These are phyloP conservation scores for Peromyscus maniculatus DNA, from an alignment of 2,113 vertebrate genomes.

Conservation along the genomic window DNA sequence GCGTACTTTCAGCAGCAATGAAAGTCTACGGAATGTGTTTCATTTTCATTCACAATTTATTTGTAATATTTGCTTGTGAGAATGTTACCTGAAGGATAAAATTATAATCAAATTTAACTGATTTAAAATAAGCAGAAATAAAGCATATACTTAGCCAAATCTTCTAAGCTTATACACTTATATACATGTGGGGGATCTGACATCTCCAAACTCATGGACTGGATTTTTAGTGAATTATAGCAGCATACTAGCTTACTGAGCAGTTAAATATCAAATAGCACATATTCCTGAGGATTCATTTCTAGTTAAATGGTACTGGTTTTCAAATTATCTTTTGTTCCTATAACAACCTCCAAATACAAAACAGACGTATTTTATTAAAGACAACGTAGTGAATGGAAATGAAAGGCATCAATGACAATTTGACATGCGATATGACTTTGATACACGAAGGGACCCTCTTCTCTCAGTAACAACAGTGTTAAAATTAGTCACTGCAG, in stretches of 20 bases:
- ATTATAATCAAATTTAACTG: constrained; percentile 79
- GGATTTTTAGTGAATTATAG: constrained; percentile 21
- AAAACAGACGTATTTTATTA: constrained; percentile 33
- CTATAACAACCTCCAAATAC: neutral
- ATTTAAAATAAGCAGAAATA: constrained; percentile 76
- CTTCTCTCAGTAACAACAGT: neutral
- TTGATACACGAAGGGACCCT: neutral
- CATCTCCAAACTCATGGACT: neutral
- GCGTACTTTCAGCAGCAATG: constrained; percentile 70
- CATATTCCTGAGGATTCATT: constrained; percentile 47
- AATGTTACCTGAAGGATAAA: constrained; percentile 83
- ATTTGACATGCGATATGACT: neutral
- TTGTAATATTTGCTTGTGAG: constrained; percentile 76
- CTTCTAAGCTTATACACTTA: constrained; percentile 63
- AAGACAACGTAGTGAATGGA: neutral
- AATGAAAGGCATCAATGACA: neutral
- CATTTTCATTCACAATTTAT: constrained; percentile 81
- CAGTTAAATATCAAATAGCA: constrained; percentile 49
- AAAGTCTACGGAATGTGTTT: constrained; percentile 72
- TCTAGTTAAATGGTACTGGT: neutral
- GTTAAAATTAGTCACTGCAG: neutral
- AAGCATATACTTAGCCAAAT: constrained; percentile 58
- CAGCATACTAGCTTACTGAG: neutral
- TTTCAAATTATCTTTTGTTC: constrained; percentile 39
- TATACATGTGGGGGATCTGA: neutral